These are phyloP conservation scores for Corythornis vintsioides DNA, from an alignment of 2,113 vertebrate genomes.

Conservation along the genomic window DNA sequence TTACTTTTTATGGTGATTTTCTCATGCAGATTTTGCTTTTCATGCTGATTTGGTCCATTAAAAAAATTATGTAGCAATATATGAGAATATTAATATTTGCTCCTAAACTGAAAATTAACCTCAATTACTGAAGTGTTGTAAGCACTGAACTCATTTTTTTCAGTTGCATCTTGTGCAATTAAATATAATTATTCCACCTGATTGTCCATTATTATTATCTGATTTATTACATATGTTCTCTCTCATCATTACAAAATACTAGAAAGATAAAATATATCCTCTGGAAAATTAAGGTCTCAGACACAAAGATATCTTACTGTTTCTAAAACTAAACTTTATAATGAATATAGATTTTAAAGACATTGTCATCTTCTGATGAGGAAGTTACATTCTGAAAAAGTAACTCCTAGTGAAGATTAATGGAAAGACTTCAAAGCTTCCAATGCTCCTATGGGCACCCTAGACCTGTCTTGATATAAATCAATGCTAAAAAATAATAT, in stretches of 20 bases:
- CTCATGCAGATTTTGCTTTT: not conserved
- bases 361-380: not conserved
- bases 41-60: not conserved
- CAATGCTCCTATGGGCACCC: not conserved
- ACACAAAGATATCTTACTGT: not conserved
- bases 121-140: not conserved
- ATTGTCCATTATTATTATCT: not conserved
- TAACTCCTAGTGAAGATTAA: not conserved
- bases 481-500: not conserved
- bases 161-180: not conserved
- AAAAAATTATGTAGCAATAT: not conserved
- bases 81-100: not conserved
- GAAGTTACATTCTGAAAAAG: not conserved
- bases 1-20: not conserved
- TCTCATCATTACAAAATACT: not conserved
- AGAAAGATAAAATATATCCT: not conserved
- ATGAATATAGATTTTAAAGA: not conserved
- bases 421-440: not conserved
- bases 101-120: not conserved
- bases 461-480: not conserved
- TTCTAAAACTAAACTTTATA: not conserved
- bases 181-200: not conserved
- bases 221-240: not conserved
- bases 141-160: not conserved
- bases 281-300: not conserved